These are phyloP conservation scores for Pseudochromis fuscus DNA, from an alignment of 2,797 vertebrate species.

Conservation along the genomic window DNA sequence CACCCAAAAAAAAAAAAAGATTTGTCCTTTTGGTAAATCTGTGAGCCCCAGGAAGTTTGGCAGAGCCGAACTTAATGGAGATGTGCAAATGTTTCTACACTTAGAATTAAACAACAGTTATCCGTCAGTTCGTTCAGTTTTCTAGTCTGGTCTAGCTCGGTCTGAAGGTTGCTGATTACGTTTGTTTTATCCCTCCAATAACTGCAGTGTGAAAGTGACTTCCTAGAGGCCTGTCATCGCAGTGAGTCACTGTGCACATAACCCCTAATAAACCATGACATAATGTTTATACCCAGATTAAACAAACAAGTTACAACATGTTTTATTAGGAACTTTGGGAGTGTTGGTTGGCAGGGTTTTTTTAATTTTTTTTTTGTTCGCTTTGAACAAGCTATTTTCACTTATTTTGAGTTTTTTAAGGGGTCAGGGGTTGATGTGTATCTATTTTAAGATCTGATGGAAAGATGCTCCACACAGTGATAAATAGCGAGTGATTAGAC, in stretches of 20 bases:
- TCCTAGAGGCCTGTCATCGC: background rate
- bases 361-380: too few species aligned
- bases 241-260: background rate
- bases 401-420: background rate
- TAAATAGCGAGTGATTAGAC: slow-evolving; percentile 30
- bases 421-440: slow-evolving; percentile 2
- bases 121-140: background rate
- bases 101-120: background rate
- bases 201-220: background rate
- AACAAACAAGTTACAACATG: background rate
- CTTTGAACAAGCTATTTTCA: background rate
- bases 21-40: too few species aligned
- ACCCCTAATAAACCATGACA: background rate
- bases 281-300: background rate
- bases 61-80: too few species aligned
- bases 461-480: slow-evolving; percentile 31
- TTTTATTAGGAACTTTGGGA: background rate
- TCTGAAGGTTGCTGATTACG: too few species aligned
- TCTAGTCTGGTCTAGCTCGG: too few species aligned
- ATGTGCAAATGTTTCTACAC: too few species aligned
- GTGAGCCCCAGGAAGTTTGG: too few species aligned
- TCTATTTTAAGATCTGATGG: slow-evolving; percentile 26
- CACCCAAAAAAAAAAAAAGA: too few species aligned
- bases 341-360: background rate
- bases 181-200: too few species aligned